These are phyloP conservation scores for Pogonomyrmex californicus DNA, from an alignment of 1,140 invertebrate genomes.

Conservation along the genomic window DNA sequence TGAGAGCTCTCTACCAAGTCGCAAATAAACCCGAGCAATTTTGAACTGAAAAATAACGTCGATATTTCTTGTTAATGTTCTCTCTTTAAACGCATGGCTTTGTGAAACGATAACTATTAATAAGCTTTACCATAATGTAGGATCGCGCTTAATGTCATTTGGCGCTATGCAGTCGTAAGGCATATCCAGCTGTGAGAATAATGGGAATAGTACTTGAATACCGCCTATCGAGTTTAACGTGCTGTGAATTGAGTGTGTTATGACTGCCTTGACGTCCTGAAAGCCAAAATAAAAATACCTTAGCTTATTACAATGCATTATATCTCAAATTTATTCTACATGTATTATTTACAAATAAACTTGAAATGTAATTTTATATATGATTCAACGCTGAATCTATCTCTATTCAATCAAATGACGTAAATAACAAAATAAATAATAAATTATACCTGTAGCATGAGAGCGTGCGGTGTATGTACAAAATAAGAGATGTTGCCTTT, in stretches of 20 bases:
- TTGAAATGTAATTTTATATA: background rate
- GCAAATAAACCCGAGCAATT: slow-evolving; percentile 98
- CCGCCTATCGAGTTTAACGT: slow-evolving; percentile 99
- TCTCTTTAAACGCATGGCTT: background rate
- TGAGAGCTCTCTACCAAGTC: slow-evolving; percentile 98
- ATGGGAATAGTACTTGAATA: slow-evolving; percentile 98
- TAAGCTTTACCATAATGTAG: slow-evolving; percentile 92
- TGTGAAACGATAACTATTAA: background rate
- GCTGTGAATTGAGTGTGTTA: slow-evolving; percentile 99
- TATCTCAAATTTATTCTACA: background rate
- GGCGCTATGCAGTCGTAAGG: slow-evolving; percentile 92
- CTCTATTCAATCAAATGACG: background rate
- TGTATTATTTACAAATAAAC: background rate
- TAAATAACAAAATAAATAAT: background rate
- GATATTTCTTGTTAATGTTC: background rate
- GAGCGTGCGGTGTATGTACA: slow-evolving; percentile 99
- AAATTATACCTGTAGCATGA: slow-evolving; percentile 96
- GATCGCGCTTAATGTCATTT: slow-evolving; percentile 93
- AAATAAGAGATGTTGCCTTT: slow-evolving; percentile 99
- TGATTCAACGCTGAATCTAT: background rate
- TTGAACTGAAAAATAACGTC: slow-evolving; percentile 91
- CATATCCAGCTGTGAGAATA: slow-evolving; percentile 99
- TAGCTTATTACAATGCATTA: background rate
- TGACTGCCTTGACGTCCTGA: slow-evolving; percentile 99
- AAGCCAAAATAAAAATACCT: slow-evolving; percentile 78